Percentiles rank a stretch among this genome's conserved stretches.
These are phyloP conservation scores for Cyprinus carpio DNA, from an alignment of 2,113 vertebrate species.

Conservation along the genomic window DNA sequence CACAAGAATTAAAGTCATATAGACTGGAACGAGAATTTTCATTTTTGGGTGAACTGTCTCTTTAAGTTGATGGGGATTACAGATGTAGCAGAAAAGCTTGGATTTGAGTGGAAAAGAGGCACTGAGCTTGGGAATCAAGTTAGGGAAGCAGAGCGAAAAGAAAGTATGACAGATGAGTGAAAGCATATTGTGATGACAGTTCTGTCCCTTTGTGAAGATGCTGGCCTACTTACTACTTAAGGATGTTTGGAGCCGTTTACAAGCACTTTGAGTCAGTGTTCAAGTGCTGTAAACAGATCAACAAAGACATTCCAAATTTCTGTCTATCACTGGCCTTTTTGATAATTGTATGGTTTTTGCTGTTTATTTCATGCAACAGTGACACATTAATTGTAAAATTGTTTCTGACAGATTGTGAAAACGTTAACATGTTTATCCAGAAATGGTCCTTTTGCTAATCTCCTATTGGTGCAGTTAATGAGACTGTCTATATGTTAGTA, in stretches of 20 bases:
- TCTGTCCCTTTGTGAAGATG: slow-evolving; percentile 49
- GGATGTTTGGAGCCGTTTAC: neutral
- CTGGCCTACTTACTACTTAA: slow-evolving; percentile 60
- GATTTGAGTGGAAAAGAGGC: neutral
- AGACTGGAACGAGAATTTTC: neutral
- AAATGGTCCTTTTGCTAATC: neutral
- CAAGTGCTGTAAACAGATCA: neutral
- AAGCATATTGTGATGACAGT: slow-evolving; percentile 51
- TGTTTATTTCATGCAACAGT: neutral
- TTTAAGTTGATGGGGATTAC: neutral
- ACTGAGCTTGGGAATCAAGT: neutral
- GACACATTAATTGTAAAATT: neutral
- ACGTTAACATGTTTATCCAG: neutral
- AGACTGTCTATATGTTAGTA: neutral
- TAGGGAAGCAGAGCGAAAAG: neutral
- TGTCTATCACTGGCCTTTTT: neutral
- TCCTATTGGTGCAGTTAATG: neutral
- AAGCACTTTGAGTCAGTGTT: neutral
- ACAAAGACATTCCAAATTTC: neutral
- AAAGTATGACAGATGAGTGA: slow-evolving; percentile 4
- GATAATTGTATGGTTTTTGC: neutral
- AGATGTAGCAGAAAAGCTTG: neutral
- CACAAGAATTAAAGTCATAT: neutral
- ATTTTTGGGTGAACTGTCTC: neutral
- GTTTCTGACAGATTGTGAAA: neutral